Conservation (phyloP, 2,113 vertebrate species). For the Gallinago paraguaiae region DNA sequence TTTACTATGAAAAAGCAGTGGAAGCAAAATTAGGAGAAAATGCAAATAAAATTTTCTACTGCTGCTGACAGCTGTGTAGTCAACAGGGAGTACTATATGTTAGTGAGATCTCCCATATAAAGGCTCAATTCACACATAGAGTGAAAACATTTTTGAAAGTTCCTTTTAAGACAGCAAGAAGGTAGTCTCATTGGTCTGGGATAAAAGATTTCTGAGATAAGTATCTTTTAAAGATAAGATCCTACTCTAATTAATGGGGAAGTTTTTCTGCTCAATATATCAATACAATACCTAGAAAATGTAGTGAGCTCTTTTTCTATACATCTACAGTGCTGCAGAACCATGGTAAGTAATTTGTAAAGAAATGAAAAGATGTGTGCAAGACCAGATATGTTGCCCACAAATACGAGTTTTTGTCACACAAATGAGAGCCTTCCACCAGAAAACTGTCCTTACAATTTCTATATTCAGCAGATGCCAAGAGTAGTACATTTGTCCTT, state of each 20-base stretch:
- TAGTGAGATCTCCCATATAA: not conserved
- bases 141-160: not conserved
- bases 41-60: not conserved
- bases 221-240: not conserved
- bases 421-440: not conserved
- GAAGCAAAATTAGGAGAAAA: constrained; percentile 29
- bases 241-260: not conserved
- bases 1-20: not conserved
- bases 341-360: not conserved
- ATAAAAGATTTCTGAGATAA: not conserved
- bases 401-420: not conserved
- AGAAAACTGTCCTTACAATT: not conserved
- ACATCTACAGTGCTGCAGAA: not conserved
- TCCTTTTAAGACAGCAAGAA: not conserved
- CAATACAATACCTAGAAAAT: not conserved
- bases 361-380: not conserved
- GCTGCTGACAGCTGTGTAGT: not conserved
- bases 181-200: not conserved
- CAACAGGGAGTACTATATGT: not conserved
- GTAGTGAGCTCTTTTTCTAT: not conserved
- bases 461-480: not conserved
- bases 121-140: not conserved
- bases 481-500: not conserved
- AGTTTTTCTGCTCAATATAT: not conserved
- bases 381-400: not conserved